A percentile compares a stretch with the other conserved stretches of the same genome.
phyloP scores from a whole-genome alignment of 2,113 vertebrate genomes.

The Megaptera novaeangliae region DNA sequence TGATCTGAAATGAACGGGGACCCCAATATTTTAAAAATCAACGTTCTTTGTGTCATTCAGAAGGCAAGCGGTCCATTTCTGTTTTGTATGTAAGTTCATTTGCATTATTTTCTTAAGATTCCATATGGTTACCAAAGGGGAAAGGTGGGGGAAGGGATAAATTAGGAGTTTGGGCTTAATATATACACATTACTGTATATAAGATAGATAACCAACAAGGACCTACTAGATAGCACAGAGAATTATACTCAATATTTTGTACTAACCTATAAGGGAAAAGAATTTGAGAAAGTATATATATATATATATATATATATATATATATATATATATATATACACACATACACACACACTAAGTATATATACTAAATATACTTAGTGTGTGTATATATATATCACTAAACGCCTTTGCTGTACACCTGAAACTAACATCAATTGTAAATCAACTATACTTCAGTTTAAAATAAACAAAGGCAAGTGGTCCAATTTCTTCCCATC shows the following conservation, averaged over 20 bases:
- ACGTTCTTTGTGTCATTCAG: neutral
- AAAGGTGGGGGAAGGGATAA: neutral
- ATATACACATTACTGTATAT: neutral
- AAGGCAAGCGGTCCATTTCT: neutral
- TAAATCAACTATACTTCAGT: neutral
- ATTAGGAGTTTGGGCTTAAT: neutral
- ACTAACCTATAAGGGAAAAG: neutral
- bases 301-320: neutral
- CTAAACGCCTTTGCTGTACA: neutral
- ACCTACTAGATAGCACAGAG: neutral
- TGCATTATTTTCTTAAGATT: neutral
- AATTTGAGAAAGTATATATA: neutral
- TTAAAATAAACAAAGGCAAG: neutral
- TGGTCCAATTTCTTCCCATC: neutral
- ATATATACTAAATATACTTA: neutral
- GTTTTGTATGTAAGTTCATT: neutral
- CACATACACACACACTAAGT: too few relatives aligned
- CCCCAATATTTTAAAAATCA: neutral
- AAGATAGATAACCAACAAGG: neutral
- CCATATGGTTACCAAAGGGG: neutral
- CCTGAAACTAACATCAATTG: neutral
- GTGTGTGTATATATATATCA: neutral
- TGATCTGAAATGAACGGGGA: neutral
- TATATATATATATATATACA: too few relatives aligned
- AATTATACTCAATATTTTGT: neutral